Conservation (phyloP, 2,113 vertebrate genomes). For the Alethe diademata region DNA sequence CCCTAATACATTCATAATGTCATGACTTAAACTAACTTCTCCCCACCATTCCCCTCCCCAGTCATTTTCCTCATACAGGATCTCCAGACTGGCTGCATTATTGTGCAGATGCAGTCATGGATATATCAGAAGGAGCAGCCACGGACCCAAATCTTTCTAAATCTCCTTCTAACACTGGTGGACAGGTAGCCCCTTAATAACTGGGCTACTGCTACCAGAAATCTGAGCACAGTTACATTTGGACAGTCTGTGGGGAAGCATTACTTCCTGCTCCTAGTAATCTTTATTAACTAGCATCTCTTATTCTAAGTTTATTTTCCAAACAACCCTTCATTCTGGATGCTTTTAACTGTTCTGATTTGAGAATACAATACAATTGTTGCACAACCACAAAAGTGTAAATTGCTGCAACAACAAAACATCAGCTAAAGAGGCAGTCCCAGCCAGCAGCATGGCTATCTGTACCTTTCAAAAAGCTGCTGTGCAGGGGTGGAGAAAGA, state of each 20-base stretch:
- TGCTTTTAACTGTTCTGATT: not conserved
- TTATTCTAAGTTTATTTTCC: not conserved
- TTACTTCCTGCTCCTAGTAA: not conserved
- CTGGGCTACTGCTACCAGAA: not conserved
- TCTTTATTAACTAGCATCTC: not conserved
- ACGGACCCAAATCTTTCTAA: not conserved
- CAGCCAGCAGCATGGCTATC: fast-evolving
- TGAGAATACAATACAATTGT: not conserved
- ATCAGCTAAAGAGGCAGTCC: not conserved
- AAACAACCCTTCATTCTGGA: not conserved
- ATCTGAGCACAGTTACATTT: not conserved
- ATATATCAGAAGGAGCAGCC: not conserved
- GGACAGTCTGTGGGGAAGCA: not conserved
- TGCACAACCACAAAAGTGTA: not conserved
- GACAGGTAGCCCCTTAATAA: not conserved
- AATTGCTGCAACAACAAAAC: not conserved
- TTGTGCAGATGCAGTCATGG: not conserved
- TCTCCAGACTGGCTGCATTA: not conserved
- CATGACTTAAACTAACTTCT: fast-evolving
- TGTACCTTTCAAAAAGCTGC: not conserved
- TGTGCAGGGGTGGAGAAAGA: not conserved
- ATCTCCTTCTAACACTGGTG: not conserved
- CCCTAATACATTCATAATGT: not conserved
- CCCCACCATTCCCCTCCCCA: fast-evolving
- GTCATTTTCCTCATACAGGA: not conserved